Base-by-base conservation (phyloP, 92 coral and sea anemone species). In the Parazoanthus darwini region DNA sequence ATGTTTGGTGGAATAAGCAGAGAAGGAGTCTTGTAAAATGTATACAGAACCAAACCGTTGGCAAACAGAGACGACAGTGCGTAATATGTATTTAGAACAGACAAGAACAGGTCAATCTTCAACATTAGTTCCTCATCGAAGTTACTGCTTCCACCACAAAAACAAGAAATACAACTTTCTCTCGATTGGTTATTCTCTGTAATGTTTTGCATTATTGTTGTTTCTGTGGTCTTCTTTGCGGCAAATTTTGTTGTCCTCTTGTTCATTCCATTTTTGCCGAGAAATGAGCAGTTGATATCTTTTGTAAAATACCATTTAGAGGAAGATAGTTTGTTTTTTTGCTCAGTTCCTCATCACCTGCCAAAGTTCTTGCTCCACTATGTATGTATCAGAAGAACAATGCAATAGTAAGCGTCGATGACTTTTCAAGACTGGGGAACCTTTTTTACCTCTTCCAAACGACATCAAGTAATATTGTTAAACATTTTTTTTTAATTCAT, bases 21-120 rank as follows among this genome's bases (percentile, higher is more conserved):
- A 50, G 82, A 79, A 79, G 82, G 63, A 8, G 38, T 79, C 82
- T 50, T 79, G 66, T 79, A 79, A 79, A 79, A 79, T 51, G 67
- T 25, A 26, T 35, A 33, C 3, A 79, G 37, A 25, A 79, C 66
- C 23, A 79, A 16, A 5, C 66, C 68, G 39, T 79, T 79, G 1
- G 23, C 22, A 4, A 79, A 11, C 66, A 79, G 37, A 7, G 82
- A 11, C 25, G 39, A 11, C 18, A 79, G n/a, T 36, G 67, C 82
- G 23, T 44, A 79, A 51, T 54, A 79, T 16, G 82, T 1, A 29
- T 79, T 79, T 22, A 79, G 22, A 25, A 79, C 39, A 25, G 65
- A 46, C 50, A 79, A 46, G 10, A 14, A 39, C 33, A 79, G 7
- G 11, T 44, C 82, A 51, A 79, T 16, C 82, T 9, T 33, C 8